Evolutionary conservation across 35 echinoderm and acorn worm genomes (phyloP).

Genomic region (Stichopus chloronotus): DNA sequence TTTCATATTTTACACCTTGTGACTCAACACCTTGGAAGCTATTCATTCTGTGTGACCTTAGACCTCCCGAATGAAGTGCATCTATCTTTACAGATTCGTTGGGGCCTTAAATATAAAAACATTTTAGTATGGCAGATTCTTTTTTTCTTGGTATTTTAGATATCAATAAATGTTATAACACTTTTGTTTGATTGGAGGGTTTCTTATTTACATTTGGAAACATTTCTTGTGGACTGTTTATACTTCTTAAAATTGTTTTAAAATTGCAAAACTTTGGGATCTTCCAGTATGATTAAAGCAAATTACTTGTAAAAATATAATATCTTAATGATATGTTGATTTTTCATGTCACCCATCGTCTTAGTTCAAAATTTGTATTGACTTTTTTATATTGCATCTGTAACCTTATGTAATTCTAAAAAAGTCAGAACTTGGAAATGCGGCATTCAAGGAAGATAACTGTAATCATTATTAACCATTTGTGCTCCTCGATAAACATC

Average conservation of each 20-base stretch:
- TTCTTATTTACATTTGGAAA: neutral
- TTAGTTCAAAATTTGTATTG: neutral
- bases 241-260: constrained; percentile 4
- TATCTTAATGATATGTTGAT: neutral
- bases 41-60: neutral
- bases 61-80: neutral
- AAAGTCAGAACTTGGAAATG: too few species aligned
- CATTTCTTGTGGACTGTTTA: constrained; percentile 2
- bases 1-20: neutral
- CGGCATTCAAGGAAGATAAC: too few species aligned
- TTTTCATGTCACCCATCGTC: neutral
- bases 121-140: neutral
- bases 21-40: constrained; percentile 10
- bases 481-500: too few species aligned
- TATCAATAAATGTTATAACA: neutral
- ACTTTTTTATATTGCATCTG: too few species aligned
- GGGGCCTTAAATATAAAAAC: neutral
- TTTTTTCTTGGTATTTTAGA: neutral
- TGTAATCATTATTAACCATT: too few species aligned
- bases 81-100: neutral
- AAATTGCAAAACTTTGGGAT: neutral
- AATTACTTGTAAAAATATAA: constrained; percentile 2
- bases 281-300: neutral
- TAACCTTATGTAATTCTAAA: too few species aligned
- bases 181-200: neutral